Conservation (phyloP, 2,888 invertebrate genomes). For the Dioctria rufipes region DNA sequence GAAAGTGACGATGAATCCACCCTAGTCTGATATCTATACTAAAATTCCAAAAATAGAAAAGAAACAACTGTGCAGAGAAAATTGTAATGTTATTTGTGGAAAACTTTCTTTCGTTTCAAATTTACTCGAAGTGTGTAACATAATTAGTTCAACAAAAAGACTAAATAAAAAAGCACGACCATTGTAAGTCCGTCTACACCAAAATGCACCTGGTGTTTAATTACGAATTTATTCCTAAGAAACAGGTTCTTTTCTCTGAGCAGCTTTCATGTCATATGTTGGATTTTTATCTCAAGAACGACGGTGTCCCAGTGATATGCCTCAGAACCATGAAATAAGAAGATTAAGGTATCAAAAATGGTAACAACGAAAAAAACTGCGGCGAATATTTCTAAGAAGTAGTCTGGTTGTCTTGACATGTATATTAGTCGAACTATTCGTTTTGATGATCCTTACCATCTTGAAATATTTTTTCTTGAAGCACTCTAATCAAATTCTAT, state of each 20-base stretch:
- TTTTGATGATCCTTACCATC: constrained; percentile 35
- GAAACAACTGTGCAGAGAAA: background rate
- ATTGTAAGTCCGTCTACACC: background rate
- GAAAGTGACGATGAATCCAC: constrained; percentile 28
- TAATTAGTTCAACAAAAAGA: background rate
- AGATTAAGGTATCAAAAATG: constrained; percentile 42
- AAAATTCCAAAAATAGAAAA: constrained; percentile 23
- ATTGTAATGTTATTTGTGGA: no score
- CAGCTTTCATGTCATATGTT: background rate
- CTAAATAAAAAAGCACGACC: background rate
- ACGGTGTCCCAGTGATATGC: background rate
- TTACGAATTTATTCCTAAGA: background rate
- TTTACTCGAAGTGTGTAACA: no score
- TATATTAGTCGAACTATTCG: constrained; percentile 47
- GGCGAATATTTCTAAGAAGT: background rate
- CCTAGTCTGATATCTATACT: background rate
- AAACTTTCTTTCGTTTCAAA: no score
- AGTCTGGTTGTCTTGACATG: constrained; percentile 33
- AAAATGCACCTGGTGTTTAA: background rate
- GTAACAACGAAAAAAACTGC: constrained; percentile 13
- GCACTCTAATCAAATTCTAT: background rate
- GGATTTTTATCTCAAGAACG: constrained; percentile 9
- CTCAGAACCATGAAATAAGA: constrained; percentile 1
- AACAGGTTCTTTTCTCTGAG: background rate
- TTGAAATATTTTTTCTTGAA: constrained; percentile 7